Conservation (phyloP, 2,888 invertebrate genomes). For the Linyphia triangularis region DNA sequence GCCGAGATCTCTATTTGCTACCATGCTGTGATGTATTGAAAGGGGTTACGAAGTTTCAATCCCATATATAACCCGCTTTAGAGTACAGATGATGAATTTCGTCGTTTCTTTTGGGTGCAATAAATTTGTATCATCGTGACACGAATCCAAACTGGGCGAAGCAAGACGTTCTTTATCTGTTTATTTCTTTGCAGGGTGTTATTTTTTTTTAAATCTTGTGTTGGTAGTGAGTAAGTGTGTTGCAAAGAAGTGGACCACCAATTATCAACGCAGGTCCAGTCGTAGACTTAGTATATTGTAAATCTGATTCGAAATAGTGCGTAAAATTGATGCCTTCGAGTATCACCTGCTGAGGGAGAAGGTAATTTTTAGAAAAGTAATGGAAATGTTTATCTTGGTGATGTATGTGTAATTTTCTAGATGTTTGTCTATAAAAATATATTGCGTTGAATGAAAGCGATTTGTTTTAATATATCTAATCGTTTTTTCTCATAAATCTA, state of each 20-base stretch:
- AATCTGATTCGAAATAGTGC: neutral
- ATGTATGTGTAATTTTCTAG: neutral
- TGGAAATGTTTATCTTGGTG: neutral
- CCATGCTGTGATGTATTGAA: conserved; percentile 10
- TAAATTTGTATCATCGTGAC: conserved; percentile 54
- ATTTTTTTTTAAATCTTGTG: neutral
- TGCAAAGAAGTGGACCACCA: neutral
- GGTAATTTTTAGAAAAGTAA: neutral
- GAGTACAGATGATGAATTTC: conserved; percentile 25
- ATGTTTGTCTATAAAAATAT: no score
- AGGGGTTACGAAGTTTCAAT: conserved; percentile 1
- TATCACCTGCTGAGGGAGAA: neutral
- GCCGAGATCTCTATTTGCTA: conserved; percentile 32
- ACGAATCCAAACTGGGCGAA: conserved; percentile 31
- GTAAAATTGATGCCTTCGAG: neutral
- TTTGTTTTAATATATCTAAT: no score
- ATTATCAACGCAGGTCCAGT: neutral
- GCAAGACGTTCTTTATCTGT: neutral
- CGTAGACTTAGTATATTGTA: neutral
- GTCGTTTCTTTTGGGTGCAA: conserved; percentile 22
- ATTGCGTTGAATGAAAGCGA: neutral
- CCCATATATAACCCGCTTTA: conserved; percentile 24
- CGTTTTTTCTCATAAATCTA: no score
- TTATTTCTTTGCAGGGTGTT: neutral
- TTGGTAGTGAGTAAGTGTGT: neutral